Base-by-base conservation (phyloP, 1,140 invertebrate species). In the Euura saliciscinereae region DNA sequence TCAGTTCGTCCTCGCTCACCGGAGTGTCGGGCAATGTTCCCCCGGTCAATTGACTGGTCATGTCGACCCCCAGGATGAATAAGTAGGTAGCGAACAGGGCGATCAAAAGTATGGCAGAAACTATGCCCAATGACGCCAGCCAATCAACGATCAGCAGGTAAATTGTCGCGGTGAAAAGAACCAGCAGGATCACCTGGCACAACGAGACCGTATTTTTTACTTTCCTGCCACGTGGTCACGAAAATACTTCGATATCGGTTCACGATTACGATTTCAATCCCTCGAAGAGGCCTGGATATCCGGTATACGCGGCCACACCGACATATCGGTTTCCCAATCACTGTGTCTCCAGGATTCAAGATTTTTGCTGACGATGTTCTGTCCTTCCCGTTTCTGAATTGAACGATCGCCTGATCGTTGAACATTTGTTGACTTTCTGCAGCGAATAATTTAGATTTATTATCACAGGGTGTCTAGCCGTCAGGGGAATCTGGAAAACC, bases 41-140 rank as follows among this genome's bases (percentile, higher is more conserved):
- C 44, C 75, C 76, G 42, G 73, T 43, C 44, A 84, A 82, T 43
- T 83, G 78, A 66, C 69, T 78, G 51, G 84, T 82, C 7, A 84
- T 74, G 43, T 84, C 81, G 44, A 84, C 6, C 65, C 75, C 72
- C 66, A 79, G 73, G 68, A 79, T 69, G 73, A 85, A 82, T 51
- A 83, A 66, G 42, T 82, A 85, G 7, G 81, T 66, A 4, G 78
- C 72, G 6, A 75, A 76, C 3, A 83, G 43, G 42, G 75, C 73
- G 10, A 84, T 72, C 13, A 84, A 69, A 4, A 83, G n/a, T 65
- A 85, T 79, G 43, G 72, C 78, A 43, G 59, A 70, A 7, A 79
- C 51, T 11, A n/a, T n/a, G 8, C 8, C 13, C 51, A 59, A n/a
- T n/a, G 13, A n/a, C 6, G 10, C 51, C 8, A 11, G 10, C 8